Conservation (phyloP, 2,888 invertebrate species). For the Netelia virgata region DNA sequence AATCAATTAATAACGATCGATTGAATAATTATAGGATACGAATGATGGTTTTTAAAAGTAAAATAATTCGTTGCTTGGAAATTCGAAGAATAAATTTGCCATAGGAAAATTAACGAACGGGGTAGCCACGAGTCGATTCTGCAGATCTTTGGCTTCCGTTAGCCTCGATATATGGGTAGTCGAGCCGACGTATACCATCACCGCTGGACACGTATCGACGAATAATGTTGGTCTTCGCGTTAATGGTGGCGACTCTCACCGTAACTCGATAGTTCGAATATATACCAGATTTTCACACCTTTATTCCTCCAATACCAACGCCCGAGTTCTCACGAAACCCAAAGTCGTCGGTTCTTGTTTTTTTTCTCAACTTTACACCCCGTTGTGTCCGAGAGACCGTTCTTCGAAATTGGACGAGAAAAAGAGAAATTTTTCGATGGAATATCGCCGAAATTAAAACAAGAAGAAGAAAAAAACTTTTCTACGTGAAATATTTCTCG, state of each 20-base stretch:
- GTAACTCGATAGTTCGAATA: conserved; percentile 63
- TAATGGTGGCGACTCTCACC: conserved; percentile 35
- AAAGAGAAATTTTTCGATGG: background rate
- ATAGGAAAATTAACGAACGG: conserved; percentile 42
- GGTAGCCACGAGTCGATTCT: conserved; percentile 38
- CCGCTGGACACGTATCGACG: background rate
- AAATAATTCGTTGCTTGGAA: background rate
- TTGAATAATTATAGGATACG: background rate
- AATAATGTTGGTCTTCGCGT: conserved; percentile 7
- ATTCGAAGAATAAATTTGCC: conserved; percentile 3
- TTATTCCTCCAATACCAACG: conserved; percentile 27
- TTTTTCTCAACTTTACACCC: background rate
- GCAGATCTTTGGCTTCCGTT: conserved; percentile 57
- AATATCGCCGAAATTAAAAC: background rate
- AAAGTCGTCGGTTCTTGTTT: conserved; percentile 21
- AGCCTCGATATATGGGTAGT: background rate
- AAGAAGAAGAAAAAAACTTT: background rate
- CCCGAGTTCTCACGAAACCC: conserved; percentile 11
- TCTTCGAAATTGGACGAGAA: background rate
- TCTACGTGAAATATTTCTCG: background rate
- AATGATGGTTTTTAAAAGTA: background rate
- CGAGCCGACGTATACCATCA: background rate
- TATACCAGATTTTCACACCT: conserved; percentile 63
- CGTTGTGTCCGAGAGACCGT: background rate
- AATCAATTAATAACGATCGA: background rate